Evolutionary conservation across 2,797 vertebrate genomes (phyloP).

Genomic region (Tenualosa ilisha): DNA sequence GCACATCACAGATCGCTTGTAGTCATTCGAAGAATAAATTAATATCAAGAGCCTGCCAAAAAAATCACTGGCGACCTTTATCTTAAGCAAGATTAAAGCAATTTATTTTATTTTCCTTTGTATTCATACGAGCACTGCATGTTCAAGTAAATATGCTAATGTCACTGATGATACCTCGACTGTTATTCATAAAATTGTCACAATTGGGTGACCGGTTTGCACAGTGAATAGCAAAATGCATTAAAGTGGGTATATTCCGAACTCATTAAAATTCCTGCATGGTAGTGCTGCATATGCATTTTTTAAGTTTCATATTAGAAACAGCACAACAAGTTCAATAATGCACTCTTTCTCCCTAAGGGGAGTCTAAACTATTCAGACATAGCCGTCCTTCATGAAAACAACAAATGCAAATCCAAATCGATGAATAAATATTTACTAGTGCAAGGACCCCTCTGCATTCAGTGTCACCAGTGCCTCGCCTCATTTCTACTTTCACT

Average conservation of each 20-base stretch:
- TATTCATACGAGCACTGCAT: background rate
- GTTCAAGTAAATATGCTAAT: conserved; percentile 12
- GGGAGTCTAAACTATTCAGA: conserved; percentile 4
- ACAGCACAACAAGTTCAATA: background rate
- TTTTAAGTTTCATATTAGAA: conserved; percentile 2
- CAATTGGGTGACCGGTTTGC: background rate
- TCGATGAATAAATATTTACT: conserved; percentile 54
- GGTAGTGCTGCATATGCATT: conserved; percentile 14
- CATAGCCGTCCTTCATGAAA: conserved; percentile 29
- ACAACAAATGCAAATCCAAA: conserved; percentile 50
- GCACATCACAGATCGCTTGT: conserved; percentile 46
- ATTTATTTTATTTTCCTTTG: background rate
- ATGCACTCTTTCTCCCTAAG: conserved; percentile 4
- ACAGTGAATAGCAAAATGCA: conserved; percentile 1
- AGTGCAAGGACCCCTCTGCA: conserved; percentile 27
- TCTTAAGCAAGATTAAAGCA: background rate
- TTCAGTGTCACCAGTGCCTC: background rate
- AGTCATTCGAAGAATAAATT: conserved; percentile 52
- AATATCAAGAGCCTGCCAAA: conserved; percentile 26
- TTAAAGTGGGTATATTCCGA: background rate
- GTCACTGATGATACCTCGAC: background rate
- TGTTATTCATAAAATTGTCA: background rate
- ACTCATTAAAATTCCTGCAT: background rate
- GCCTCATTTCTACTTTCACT: background rate
- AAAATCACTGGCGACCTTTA: background rate